Conservation (phyloP, 2,797 vertebrate genomes). For the Fistularia commersonii region DNA sequence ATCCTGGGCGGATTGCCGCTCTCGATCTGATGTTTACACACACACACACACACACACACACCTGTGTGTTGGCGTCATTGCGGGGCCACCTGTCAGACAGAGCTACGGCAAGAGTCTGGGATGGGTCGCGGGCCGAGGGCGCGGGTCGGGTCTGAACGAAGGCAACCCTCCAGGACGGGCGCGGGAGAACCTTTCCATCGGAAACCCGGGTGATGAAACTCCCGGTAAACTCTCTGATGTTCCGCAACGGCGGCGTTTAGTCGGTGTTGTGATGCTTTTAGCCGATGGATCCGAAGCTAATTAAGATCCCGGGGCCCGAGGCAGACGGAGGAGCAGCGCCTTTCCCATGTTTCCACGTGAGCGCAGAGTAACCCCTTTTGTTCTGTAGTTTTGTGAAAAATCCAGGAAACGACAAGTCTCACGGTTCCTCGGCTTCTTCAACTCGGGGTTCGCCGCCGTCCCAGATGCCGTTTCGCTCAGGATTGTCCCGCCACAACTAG, state of each 20-base stretch:
- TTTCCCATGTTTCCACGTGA: too few relatives aligned
- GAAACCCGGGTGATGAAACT: slow-evolving; percentile 46
- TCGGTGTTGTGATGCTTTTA: slow-evolving; percentile 24
- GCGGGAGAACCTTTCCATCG: slow-evolving; percentile 27
- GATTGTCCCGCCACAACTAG: too few relatives aligned
- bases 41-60: slow-evolving; percentile 13
- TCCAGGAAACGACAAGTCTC: too few relatives aligned
- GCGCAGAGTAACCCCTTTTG: too few relatives aligned
- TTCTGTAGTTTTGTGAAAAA: too few relatives aligned
- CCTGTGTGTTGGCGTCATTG: slow-evolving; percentile 21
- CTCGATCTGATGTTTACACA: too few relatives aligned
- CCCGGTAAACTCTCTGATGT: slow-evolving; percentile 43
- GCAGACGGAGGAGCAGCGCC: background rate
- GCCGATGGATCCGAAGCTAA: slow-evolving; percentile 13
- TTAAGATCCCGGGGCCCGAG: slow-evolving; percentile 14
- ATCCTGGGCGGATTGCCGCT: too few relatives aligned
- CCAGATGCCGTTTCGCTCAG: too few relatives aligned
- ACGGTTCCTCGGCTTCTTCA: too few relatives aligned
- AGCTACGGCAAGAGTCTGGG: slow-evolving; percentile 36
- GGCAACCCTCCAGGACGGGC: too few relatives aligned
- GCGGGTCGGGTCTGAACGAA: slow-evolving; percentile 5
- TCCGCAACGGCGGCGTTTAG: slow-evolving; percentile 28
- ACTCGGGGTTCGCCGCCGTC: too few relatives aligned
- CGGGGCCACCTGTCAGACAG: slow-evolving; percentile 41
- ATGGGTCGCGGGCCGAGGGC: too few relatives aligned